Percentiles rank a stretch among this genome's conserved stretches.
phyloP scores from a whole-genome alignment of 2,888 invertebrate genomes.

The Watsonalla cultraria region DNA sequence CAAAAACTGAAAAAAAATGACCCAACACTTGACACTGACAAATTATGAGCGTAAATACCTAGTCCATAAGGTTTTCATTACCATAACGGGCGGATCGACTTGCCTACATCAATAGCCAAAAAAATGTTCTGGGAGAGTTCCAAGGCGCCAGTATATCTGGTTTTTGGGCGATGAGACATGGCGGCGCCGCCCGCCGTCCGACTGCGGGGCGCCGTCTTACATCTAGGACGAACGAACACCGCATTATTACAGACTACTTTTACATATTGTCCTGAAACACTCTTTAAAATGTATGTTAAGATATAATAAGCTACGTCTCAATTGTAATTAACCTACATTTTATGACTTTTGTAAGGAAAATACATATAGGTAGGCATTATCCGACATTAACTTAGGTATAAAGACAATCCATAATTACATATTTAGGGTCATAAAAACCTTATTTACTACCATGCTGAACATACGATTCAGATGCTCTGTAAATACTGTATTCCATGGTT shows the following conservation, averaged over 20 bases:
- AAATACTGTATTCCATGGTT: too few species aligned
- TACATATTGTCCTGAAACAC: too few species aligned
- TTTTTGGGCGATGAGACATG: conserved; percentile 60
- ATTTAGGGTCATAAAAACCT: too few species aligned
- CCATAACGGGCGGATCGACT: conserved; percentile 66
- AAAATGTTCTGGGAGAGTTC: conserved; percentile 69
- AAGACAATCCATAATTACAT: too few species aligned
- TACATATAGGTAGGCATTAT: too few species aligned
- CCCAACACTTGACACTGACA: conserved; percentile 58
- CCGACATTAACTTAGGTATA: too few species aligned
- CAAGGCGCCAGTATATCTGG: conserved; percentile 57
- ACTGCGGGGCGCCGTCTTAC: conserved; percentile 45
- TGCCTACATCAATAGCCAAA: conserved; percentile 66
- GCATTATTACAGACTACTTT: background rate
- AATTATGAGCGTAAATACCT: conserved; percentile 51
- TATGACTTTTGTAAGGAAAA: too few species aligned
- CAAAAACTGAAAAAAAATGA: conserved; percentile 42
- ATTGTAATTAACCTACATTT: too few species aligned
- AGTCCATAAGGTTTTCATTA: conserved; percentile 68
- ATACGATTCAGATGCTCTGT: too few species aligned
- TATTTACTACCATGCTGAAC: too few species aligned
- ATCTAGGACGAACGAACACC: conserved; percentile 24
- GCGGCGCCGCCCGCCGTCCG: conserved; percentile 60
- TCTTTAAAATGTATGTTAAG: too few species aligned
- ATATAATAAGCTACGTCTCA: too few species aligned